A percentile compares a stretch with the other conserved stretches of the same genome.
These are phyloP conservation scores for Napeogenes sylphis DNA, from an alignment of 2,888 invertebrate genomes.

Conservation along the genomic window DNA sequence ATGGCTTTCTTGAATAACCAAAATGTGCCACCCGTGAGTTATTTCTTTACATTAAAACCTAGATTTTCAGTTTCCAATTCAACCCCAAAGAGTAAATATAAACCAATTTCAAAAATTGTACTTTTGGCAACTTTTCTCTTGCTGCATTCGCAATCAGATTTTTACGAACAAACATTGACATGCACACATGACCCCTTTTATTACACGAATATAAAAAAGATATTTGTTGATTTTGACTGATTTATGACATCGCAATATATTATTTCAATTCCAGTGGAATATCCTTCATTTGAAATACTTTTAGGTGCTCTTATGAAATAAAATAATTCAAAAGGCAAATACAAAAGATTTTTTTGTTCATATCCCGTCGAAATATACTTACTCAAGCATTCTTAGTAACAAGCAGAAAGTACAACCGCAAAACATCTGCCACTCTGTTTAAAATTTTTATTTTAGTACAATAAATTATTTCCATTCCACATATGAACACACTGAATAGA, in stretches of 20 bases:
- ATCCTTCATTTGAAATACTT: no score
- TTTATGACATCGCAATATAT: neutral
- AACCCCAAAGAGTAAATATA: neutral
- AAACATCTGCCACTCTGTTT: conserved; percentile 14
- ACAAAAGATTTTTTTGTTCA: no score
- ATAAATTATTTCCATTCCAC: no score
- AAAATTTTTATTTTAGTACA: no score
- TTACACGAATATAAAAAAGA: neutral
- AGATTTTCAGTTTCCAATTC: neutral
- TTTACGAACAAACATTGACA: neutral
- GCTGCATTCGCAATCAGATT: conserved; percentile 4
- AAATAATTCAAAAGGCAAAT: no score
- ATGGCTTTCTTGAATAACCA: no score
- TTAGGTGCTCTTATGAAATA: no score
- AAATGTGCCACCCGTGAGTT: no score
- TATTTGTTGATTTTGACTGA: conserved; percentile 5
- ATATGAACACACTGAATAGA: no score
- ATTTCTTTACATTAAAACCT: neutral
- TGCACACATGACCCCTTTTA: conserved; percentile 1
- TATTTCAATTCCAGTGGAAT: no score
- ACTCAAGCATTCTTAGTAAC: no score
- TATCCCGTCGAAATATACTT: no score
- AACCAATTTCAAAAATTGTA: neutral
- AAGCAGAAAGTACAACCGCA: conserved; percentile 13
- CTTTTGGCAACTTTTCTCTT: neutral